A percentile compares a stretch with the other conserved stretches of the same genome.
Evolutionary conservation across 1,140 invertebrate species (phyloP).

Genomic region (Potamilus streckersoni): DNA sequence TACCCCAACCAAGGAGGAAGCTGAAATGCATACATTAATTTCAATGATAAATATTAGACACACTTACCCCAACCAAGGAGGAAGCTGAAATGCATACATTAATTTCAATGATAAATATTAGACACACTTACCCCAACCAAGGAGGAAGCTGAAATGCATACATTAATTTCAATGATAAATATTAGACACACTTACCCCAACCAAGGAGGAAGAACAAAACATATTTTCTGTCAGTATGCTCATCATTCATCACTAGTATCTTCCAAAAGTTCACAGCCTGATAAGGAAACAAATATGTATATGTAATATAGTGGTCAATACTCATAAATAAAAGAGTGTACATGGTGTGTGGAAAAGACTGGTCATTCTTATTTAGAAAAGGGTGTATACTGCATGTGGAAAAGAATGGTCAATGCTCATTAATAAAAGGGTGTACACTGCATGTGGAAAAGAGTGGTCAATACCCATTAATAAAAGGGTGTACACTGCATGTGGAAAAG

Average conservation of each 20-base stretch:
- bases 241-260: constrained; percentile 65
- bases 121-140: constrained; percentile 63
- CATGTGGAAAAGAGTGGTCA: too few species aligned
- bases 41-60: background rate
- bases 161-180: background rate
- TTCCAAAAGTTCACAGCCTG: constrained; percentile 64
- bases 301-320: background rate
- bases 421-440: too few species aligned
- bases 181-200: constrained; percentile 58
- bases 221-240: constrained; percentile 64
- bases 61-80: constrained; percentile 65
- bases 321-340: too few species aligned
- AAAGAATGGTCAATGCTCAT: too few species aligned
- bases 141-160: constrained; percentile 27
- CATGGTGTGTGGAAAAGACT: too few species aligned
- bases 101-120: background rate
- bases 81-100: constrained; percentile 34
- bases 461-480: too few species aligned
- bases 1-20: constrained; percentile 65
- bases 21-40: background rate
- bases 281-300: constrained; percentile 12
- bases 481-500: too few species aligned
- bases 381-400: background rate
- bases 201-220: constrained; percentile 60
- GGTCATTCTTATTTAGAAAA: too few species aligned